phyloP scores from a whole-genome alignment of 2,888 invertebrate genomes.

The Caenorhabditis macrosperma region DNA sequence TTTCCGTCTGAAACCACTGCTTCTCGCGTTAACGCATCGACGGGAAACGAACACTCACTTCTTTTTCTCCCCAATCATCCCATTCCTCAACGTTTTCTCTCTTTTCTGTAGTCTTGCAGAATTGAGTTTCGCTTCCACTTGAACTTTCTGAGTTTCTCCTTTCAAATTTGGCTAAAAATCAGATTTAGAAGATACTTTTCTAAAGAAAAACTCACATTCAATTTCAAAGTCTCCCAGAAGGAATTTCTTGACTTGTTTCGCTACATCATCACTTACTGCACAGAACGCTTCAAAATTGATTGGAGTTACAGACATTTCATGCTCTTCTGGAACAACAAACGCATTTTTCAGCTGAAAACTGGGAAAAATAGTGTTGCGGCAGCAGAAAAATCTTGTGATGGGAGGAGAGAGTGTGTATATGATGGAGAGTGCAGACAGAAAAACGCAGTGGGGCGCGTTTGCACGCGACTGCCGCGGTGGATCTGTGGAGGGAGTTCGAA shows the following conservation, averaged over 20 bases:
- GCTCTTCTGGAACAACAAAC: conserved; percentile 5
- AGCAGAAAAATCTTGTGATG: conserved; percentile 36
- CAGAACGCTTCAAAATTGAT: conserved; percentile 43
- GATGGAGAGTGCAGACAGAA: conserved; percentile 10
- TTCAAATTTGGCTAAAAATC: conserved; percentile 40
- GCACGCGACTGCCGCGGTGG: not conserved
- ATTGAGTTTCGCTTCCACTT: conserved; percentile 36
- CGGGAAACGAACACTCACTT: not conserved
- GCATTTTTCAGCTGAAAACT: too few species aligned
- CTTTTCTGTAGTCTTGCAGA: conserved; percentile 45
- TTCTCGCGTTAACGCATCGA: not conserved
- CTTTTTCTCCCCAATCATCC: conserved; percentile 52
- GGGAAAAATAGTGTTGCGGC: too few species aligned
- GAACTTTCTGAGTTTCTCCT: conserved; percentile 51
- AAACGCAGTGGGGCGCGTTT: conserved; percentile 27
- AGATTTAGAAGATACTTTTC: not conserved
- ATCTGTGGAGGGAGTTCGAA: not conserved
- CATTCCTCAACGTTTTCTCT: conserved; percentile 51
- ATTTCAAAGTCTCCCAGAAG: conserved; percentile 27
- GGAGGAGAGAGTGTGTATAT: conserved; percentile 13
- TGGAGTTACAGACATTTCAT: conserved; percentile 49
- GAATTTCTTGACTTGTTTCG: conserved; percentile 43
- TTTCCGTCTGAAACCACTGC: not conserved
- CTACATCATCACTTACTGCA: conserved; percentile 44
- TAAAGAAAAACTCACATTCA: conserved; percentile 30